phyloP scores from a whole-genome alignment of 2,797 vertebrate genomes.

The Silurus aristotelis region DNA sequence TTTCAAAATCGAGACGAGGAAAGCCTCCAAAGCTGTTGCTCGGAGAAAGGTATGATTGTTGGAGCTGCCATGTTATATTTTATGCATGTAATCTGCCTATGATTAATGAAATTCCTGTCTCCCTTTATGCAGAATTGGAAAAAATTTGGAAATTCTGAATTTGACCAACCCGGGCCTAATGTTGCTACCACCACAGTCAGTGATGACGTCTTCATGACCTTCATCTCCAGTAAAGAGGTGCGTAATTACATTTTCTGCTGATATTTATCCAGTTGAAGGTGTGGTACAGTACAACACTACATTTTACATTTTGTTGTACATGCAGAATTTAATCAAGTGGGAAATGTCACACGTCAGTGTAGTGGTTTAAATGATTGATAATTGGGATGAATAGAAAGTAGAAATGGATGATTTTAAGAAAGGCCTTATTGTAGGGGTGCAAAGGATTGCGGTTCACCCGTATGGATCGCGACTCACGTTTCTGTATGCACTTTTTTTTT shows the following conservation, averaged over 20 bases:
- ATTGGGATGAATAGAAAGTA: too few species aligned
- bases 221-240: conserved; percentile 97
- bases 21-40: conserved; percentile 94
- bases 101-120: not conserved
- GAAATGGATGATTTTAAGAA: too few species aligned
- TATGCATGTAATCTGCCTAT: not conserved
- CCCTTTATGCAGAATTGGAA: conserved; percentile 87
- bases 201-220: conserved; percentile 95
- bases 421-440: too few species aligned
- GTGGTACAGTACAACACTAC: not conserved
- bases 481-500: too few species aligned
- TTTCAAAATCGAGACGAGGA: conserved; percentile 92
- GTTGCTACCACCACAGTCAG: conserved; percentile 96
- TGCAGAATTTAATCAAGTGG: not conserved
- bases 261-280: not conserved
- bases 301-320: not conserved
- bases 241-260: not conserved
- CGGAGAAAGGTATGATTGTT: conserved; percentile 82
- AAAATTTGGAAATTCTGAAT: conserved; percentile 94
- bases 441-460: too few species aligned
- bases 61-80: not conserved
- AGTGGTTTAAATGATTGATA: too few species aligned
- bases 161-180: conserved; percentile 87
- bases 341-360: not conserved
- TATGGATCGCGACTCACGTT: too few species aligned